phyloP scores from a whole-genome alignment of 1,140 invertebrate species.

The Drosophila tsacasi region DNA sequence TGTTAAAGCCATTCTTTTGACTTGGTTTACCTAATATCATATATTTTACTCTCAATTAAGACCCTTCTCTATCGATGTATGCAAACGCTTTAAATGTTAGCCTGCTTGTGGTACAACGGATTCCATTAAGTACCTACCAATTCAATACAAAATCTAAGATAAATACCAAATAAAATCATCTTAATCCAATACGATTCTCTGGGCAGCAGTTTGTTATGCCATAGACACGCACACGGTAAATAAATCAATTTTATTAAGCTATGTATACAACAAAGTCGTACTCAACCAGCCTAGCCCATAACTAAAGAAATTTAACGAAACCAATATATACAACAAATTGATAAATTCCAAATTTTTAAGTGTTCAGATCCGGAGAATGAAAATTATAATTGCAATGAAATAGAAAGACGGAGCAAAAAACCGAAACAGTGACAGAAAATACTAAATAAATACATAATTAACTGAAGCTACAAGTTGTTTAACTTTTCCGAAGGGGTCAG shows the following conservation, averaged over 20 bases:
- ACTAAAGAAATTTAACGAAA: conserved; percentile 72
- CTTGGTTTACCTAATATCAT: conserved; percentile 33
- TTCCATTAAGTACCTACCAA: conserved; percentile 76
- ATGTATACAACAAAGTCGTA: conserved; percentile 49
- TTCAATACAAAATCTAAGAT: conserved; percentile 54
- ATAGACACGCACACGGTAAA: conserved; percentile 47
- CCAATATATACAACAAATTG: conserved; percentile 38
- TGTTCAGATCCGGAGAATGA: conserved; percentile 37
- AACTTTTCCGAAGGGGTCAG: conserved; percentile 45
- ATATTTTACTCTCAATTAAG: conserved; percentile 18
- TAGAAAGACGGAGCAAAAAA: conserved; percentile 20
- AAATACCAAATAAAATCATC: conserved; percentile 45
- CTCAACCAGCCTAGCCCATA: conserved; percentile 65
- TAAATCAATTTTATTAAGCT: conserved; percentile 59
- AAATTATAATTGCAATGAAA: conserved; percentile 37
- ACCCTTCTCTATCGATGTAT: conserved; percentile 59
- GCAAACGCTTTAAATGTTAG: conserved; percentile 80
- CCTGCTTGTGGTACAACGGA: conserved; percentile 79
- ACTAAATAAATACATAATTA: conserved; percentile 81
- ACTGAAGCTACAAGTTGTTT: conserved; percentile 58
- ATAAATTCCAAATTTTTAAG: conserved; percentile 51
- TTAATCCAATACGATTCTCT: conserved; percentile 56
- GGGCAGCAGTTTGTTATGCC: conserved; percentile 69
- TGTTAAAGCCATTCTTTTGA: conserved; percentile 53
- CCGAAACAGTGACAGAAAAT: conserved; percentile 53